A percentile compares a stretch with the other conserved stretches of the same genome.
phyloP scores from a whole-genome alignment of 2,797 vertebrate species.

The Peromyscus melanophrys region DNA sequence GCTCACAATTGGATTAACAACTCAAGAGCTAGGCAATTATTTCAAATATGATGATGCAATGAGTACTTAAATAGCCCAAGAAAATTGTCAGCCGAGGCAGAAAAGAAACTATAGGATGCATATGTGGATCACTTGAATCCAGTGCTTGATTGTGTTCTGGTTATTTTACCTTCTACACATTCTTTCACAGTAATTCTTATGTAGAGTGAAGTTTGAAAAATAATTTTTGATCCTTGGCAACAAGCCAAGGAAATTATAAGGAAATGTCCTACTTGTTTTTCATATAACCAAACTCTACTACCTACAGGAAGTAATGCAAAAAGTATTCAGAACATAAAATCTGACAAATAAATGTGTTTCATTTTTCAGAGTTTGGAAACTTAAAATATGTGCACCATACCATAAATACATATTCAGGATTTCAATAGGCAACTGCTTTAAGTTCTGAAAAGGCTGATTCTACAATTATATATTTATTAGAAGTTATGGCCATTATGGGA shows the following conservation, averaged over 20 bases:
- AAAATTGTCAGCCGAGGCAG: neutral
- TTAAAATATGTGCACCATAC: neutral
- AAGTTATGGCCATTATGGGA: neutral
- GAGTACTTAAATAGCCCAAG: neutral
- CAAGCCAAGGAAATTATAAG: neutral
- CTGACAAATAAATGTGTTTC: neutral
- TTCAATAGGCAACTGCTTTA: neutral
- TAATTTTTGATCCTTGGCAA: neutral
- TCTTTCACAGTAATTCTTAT: neutral
- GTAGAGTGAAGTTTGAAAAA: neutral
- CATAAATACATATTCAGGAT: neutral
- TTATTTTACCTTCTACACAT: neutral
- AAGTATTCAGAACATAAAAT: neutral
- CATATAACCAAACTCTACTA: neutral
- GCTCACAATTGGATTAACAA: too few species aligned
- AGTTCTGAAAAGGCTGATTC: neutral
- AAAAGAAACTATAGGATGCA: neutral
- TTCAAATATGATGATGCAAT: neutral
- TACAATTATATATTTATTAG: neutral
- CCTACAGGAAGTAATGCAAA: neutral
- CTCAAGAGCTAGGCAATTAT: too few species aligned
- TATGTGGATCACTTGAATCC: neutral
- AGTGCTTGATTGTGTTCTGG: neutral
- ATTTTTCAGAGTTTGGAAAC: neutral
- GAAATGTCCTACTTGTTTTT: neutral